Percentiles rank a stretch among this genome's conserved stretches.
Conservation (phyloP, 2,797 vertebrate species). For the Aplochiton taeniatus region DNA sequence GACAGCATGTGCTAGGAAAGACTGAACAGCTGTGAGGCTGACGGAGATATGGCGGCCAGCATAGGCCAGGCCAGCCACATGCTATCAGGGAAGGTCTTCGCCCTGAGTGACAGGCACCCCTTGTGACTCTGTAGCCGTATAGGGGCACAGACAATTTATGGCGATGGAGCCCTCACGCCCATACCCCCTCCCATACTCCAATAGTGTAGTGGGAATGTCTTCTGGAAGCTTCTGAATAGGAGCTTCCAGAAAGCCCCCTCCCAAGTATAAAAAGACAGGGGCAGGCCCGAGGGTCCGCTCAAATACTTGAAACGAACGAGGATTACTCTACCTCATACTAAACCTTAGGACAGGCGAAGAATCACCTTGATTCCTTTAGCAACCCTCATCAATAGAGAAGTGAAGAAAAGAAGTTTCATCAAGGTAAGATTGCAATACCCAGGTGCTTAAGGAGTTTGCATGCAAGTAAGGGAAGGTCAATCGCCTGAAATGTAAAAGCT, state of each 20-base stretch:
- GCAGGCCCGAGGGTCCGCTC: conserved; percentile 37
- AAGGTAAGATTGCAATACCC: conserved; percentile 59
- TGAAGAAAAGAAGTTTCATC: no score
- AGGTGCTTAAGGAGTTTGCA: no score
- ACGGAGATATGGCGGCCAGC: conserved; percentile 33
- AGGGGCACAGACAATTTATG: conserved; percentile 73
- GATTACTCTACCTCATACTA: conserved; percentile 18
- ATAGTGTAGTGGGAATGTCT: conserved; percentile 55
- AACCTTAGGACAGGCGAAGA: conserved; percentile 29
- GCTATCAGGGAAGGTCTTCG: conserved; percentile 61
- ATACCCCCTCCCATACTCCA: conserved; percentile 30
- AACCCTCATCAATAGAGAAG: conserved; percentile 37
- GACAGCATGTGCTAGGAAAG: conserved; percentile 50
- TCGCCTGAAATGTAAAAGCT: no score
- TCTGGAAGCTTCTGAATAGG: conserved; percentile 79
- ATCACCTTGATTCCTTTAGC: conserved; percentile 22
- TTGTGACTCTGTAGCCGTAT: conserved; percentile 77
- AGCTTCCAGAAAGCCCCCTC: conserved; percentile 71
- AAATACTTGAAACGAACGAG: conserved; percentile 35
- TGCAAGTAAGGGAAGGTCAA: no score
- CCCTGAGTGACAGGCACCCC: conserved; percentile 78
- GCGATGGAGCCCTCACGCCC: conserved; percentile 43
- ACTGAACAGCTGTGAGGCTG: conserved; percentile 62
- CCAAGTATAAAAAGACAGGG: conserved; percentile 74
- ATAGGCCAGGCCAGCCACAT: conserved; percentile 32